Base-by-base conservation (phyloP, 2,113 vertebrate genomes). In the Aix galericulata region DNA sequence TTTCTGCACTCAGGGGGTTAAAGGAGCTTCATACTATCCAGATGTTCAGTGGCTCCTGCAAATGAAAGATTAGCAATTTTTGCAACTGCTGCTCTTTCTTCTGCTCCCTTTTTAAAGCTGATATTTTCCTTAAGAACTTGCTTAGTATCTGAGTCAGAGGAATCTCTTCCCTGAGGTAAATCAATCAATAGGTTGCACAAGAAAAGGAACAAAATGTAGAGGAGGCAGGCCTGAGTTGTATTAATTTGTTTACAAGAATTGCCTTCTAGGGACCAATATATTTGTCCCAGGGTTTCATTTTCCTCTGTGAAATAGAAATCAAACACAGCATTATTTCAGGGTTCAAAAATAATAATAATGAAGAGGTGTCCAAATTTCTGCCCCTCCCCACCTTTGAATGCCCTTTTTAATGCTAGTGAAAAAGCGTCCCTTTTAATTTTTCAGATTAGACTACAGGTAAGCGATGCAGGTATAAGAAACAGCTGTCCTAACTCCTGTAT, bases 31-130 rank as follows among this genome's bases (percentile, higher is more conserved):
- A 60, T 94, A 93, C 96, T 96, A 97, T 97, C 98, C 98, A 98
- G 98, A 98, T 98, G 98, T 98, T 98, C 97, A 85, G 94, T 91
- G 95, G 94, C 82, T 96, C 94, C 96, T 97, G 92, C 92, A 98
- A 98, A 98, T 98, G 98, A 98, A 98, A 97, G 97, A 98, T 98
- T 96, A 97, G 97, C 56, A 68, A 97, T 96, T 97, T 98, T 97
- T 97, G 97, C 97, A 97, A 95, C 96, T 92, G 80, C 96, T 96
- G 96, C 97, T 98, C 93, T 97, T 97, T 98, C 96, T 92, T 96
- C 92, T 94, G 78, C 93, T 97, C 73, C 38, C 55, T 86, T 96
- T 97, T 96, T 95, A 97, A 97, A 97, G 96, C 97, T 98, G 97
- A 80, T 98, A 97, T 98, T 98, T 98, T 98, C 96, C 95, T 97